Evolutionary conservation across 2,113 vertebrate genomes (phyloP).

Genomic region (Anseranas semipalmata): DNA sequence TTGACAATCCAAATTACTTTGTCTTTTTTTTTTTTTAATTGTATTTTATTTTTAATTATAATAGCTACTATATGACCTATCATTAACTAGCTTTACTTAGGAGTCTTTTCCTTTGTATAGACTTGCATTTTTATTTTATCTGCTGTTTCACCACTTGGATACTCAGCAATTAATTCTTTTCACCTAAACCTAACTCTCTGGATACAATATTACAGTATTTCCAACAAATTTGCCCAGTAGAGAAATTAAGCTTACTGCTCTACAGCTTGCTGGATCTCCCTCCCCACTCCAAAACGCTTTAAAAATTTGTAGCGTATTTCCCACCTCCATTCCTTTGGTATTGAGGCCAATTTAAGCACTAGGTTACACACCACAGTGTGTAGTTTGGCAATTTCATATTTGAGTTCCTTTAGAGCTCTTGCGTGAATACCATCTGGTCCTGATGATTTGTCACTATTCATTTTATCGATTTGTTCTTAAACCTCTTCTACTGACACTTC

Average conservation of each 20-base stretch:
- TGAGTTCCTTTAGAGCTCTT: conserved; percentile 24
- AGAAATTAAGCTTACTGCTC: not conserved
- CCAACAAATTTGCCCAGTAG: not conserved
- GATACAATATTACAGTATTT: not conserved
- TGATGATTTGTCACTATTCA: conserved; percentile 28
- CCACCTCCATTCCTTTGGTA: not conserved
- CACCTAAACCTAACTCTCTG: not conserved
- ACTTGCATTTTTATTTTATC: not conserved
- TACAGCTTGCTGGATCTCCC: not conserved
- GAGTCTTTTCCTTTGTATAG: not conserved
- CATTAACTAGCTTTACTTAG: not conserved
- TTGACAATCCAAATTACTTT: not conserved
- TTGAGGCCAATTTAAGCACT: conserved; percentile 14
- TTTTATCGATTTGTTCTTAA: conserved; percentile 37
- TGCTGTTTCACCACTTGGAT: not conserved
- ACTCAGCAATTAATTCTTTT: not conserved
- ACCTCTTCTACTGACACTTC: not conserved
- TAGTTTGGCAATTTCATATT: conserved; percentile 45
- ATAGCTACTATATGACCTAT: not conserved
- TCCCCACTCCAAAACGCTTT: not conserved
- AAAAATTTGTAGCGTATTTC: not conserved
- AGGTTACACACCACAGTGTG: conserved; percentile 8
- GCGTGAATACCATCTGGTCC: not conserved
- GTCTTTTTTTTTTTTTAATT: not conserved
- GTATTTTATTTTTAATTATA: not conserved